Percentiles rank a stretch among this genome's conserved stretches.
These are phyloP conservation scores for Limnephilus rhombicus DNA, from an alignment of 2,888 invertebrate species.

Conservation along the genomic window DNA sequence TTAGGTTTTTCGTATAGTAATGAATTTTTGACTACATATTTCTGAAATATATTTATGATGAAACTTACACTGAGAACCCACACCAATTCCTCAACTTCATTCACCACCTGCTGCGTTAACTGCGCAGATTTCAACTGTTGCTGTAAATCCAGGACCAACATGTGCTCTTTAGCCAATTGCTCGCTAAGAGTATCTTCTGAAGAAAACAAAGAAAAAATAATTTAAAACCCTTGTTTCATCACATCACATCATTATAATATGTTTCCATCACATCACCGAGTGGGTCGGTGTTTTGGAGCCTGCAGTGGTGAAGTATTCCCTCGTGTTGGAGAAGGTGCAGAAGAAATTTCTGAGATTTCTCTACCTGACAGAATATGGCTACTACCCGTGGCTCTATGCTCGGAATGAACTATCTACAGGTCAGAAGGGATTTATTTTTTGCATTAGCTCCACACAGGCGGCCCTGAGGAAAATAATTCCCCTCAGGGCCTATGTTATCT, in stretches of 20 bases:
- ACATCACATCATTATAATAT: neutral
- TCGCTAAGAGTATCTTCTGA: conserved; percentile 50
- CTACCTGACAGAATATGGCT: too few species aligned
- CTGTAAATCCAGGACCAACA: conserved; percentile 57
- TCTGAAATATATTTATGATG: neutral
- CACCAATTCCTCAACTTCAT: conserved; percentile 56
- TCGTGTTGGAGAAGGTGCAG: too few species aligned
- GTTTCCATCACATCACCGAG: neutral
- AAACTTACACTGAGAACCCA: conserved; percentile 48
- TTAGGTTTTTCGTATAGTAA: too few species aligned
- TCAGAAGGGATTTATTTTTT: too few species aligned
- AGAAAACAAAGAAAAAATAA: conserved; percentile 7
- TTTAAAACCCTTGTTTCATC: neutral
- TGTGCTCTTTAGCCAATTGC: conserved; percentile 57
- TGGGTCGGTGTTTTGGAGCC: too few species aligned
- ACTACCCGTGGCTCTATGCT: too few species aligned
- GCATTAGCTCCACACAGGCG: too few species aligned
- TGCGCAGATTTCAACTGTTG: conserved; percentile 55
- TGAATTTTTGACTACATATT: neutral
- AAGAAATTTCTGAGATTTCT: too few species aligned
- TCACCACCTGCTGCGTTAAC: conserved; percentile 50
- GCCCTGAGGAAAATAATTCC: too few species aligned
- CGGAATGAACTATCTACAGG: too few species aligned
- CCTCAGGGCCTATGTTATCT: too few species aligned
- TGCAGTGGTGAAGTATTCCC: too few species aligned